Base-by-base conservation (phyloP, 2,113 vertebrate genomes). In the Trematocara variabile region DNA sequence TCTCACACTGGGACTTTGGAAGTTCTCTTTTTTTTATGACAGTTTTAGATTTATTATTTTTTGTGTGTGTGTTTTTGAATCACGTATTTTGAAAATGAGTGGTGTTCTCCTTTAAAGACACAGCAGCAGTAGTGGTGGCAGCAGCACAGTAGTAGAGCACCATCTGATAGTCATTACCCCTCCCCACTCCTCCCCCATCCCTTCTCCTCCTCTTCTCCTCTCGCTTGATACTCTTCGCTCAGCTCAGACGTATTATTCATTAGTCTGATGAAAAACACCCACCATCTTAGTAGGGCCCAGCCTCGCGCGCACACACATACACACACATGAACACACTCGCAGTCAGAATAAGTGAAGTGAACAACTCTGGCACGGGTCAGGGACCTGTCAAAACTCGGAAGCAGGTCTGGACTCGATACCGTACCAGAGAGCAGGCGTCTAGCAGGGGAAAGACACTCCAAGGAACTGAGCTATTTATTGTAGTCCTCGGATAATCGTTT, bases 181-280 rank as follows among this genome's bases (percentile, higher is more conserved):
- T 81, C 84, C 86, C 56, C 84, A 84, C 88, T 65, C 82, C 88
- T 70, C 56, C 91, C 73, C 81, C 54, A 79, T 55, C 53, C 58
- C 81, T 73, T 83, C 87, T 84, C 90, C 90, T 90, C 91, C 90
- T 83, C 89, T 80, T 80, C 91, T 89, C 87, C 85, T 87, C 82
- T 79, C 39, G 84, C 92, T 93, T 54, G 81, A 92, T 94, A 90
- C 91, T 93, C 92, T 90, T 91, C 83, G 85, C 93, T 89, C 88
- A 79, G 83, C 92, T 95, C 94, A 94, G 93, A 94, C 93, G 80
- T 95, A 95, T 94, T 95, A 95, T 95, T 96, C 94, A 95, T 95
- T 94, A 94, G 93, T 93, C 94, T 95, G 95, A 96, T 90, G 89
- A 95, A 96, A 96, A 95, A 96, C 95, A 96, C 94, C 94, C 94